phyloP scores from a whole-genome alignment of 2,797 vertebrate species.

The Darevskia nairensis region DNA sequence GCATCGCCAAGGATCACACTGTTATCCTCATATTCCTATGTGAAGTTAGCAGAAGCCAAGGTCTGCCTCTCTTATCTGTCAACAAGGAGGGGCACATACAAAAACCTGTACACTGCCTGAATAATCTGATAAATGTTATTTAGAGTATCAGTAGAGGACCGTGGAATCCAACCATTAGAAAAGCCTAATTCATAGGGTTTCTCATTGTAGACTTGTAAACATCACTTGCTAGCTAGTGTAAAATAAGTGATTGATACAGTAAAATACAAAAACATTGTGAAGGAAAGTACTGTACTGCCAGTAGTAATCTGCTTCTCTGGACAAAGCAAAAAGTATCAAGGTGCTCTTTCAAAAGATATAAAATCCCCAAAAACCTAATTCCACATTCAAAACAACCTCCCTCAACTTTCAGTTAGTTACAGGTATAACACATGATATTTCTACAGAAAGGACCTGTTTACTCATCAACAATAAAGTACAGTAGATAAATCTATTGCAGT shows the following conservation, averaged over 20 bases:
- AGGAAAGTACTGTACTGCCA: background rate
- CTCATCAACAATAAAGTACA: background rate
- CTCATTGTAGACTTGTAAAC: too few relatives aligned
- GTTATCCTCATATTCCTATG: background rate
- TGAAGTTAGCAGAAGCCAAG: background rate
- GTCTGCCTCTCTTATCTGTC: background rate
- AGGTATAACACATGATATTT: background rate
- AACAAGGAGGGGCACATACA: background rate
- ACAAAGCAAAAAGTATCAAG: background rate
- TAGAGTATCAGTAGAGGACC: conserved; percentile 12
- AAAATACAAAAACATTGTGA: background rate
- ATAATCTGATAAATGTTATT: background rate
- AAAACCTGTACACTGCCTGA: background rate
- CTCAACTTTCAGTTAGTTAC: background rate
- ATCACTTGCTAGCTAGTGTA: too few relatives aligned
- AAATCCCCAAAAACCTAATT: background rate
- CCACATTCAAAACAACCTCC: background rate
- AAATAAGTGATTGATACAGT: background rate
- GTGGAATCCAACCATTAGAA: conserved; percentile 11
- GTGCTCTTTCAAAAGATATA: background rate
- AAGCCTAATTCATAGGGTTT: background rate
- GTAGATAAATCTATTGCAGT: too few relatives aligned
- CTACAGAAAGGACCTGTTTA: background rate
- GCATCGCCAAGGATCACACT: background rate
- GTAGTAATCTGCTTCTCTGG: background rate